Evolutionary conservation across 2,888 invertebrate species (phyloP), one percentile per base, ranked within the genome.

Genomic region (Cephonodes hylas): DNA sequence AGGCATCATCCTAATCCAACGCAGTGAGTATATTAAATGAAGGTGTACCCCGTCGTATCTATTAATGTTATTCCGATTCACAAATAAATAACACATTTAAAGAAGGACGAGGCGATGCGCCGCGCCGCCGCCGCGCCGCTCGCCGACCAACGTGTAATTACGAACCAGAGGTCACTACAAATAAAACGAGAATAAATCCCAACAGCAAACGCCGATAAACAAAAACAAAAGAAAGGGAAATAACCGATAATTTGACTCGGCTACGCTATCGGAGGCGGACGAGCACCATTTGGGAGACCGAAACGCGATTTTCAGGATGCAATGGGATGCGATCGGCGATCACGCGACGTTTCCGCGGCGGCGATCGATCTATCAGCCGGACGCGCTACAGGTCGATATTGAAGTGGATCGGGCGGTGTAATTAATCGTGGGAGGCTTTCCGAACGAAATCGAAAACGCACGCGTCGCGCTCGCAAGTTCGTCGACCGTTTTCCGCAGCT

Each of bases 71-170:
- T 86, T 83, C 83, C 85, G 77, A 89, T 89, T 89, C 83, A 88
- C 84, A 88, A 89, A 91, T 91, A 91, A 91, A 91, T 89, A 91
- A 90, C 83, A 82, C 83, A 88, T 88, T 89, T 87, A 89, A 84
- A 88, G 79, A 80, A 85, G 87, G 82, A 85, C 81, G 81, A 74
- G 80, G 78, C 82, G 70, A 79, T 74, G 75, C 69, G 66, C 69
- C 64, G 75, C 66, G 70, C 68, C 75, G 75, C 72, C 69, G 66
- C 70, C 65, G 75, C 67, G 69, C 68, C 75, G 75, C 69, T 65
- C 68, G 74, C 70, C 77, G 73, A 79, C 77, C 79, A 88, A 82
- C 88, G 69, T 87, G 80, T 89, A 86, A 92, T 92, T 90, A 91
- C 81, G 85, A 77, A 76, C 80, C 84, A 90, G 91, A 89, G 92